Percentiles rank a stretch among this genome's conserved stretches.
Conservation (phyloP, 1,140 invertebrate genomes). For the Drosophila persimilis region DNA sequence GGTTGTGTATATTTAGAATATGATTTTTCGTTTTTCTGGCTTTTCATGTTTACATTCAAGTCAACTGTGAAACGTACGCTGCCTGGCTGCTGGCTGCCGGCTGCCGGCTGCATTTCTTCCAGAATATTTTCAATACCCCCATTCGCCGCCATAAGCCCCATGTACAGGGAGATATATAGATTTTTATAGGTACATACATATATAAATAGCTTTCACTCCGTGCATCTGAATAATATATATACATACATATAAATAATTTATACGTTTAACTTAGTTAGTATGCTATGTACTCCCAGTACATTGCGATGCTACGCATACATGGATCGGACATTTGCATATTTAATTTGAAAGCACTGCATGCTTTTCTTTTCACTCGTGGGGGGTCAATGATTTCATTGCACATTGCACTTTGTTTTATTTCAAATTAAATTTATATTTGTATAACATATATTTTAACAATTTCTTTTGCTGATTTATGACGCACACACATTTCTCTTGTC, state of each 20-base stretch:
- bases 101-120: constrained; percentile 75
- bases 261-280: constrained; percentile 30
- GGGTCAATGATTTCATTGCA: constrained; percentile 65
- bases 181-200: constrained; percentile 8
- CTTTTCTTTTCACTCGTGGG: constrained; percentile 39
- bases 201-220: constrained; percentile 23
- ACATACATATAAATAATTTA: constrained; percentile 29
- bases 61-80: constrained; percentile 62
- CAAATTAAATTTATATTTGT: constrained; percentile 29
- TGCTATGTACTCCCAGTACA: constrained; percentile 14
- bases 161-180: constrained; percentile 11
- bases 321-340: constrained; percentile 64
- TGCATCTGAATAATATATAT: constrained; percentile 13
- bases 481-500: constrained; percentile 21
- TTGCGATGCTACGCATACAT: constrained; percentile 21
- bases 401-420: constrained; percentile 39
- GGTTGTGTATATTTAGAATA: constrained; percentile 74
- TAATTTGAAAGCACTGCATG: constrained; percentile 59
- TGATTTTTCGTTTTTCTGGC: constrained; percentile 72
- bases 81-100: too few relatives aligned
- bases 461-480: constrained; percentile 34
- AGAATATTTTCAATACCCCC: constrained; percentile 57
- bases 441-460: constrained; percentile 23
- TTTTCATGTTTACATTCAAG: constrained; percentile 71
- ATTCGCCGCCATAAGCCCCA: constrained; percentile 34